Base-by-base conservation (phyloP, 2,888 invertebrate genomes). In the Ischnura elegans region DNA sequence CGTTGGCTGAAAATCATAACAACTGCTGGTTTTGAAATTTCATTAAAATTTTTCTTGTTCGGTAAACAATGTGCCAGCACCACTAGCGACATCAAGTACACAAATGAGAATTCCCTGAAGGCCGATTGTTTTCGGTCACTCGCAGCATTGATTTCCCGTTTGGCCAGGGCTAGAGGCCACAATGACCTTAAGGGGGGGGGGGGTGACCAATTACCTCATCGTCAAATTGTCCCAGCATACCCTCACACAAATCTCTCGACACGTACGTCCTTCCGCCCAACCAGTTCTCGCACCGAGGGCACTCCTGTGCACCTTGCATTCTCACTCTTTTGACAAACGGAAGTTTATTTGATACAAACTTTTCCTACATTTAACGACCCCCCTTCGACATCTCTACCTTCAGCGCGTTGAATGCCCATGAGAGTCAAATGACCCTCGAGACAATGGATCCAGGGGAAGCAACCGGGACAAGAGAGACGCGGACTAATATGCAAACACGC, bases 311-410 rank as follows among this genome's bases (percentile, higher is more conserved):
- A 36, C 76, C 36, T 36, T 13, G 29, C 76, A 21, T 5, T 36
- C 36, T 36, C 76, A 13, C 16, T 36, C 76, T 76, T 36, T 76
- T 29, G 36, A 13, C 10, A 51, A 76, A 76, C 76, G 76, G 76
- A 76, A 76, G 36, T 76, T 76, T 76, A 76, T 76, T 76, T 76
- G 36, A 76, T 76, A 5, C 76, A 76, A 76, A 76, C 76, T 76
- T 76, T 76, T 76, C 4, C 76, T 36, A 76, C 76, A 76, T 76
- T 76, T 76, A 36, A 76, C 25, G 25, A 76, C 66, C 29, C 6
- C 66, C 66, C 8, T 6, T 8, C 29, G 29, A 66, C 76, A 10
- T 76, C 76, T n/a, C n/a, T n/a, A n/a, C 6, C 76, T 36, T 76
- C 29, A n/a, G 76, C 76, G 76, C 29, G 76, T 36, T 76, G 76